A percentile compares a stretch with the other conserved stretches of the same genome.
phyloP scores from a whole-genome alignment of 2,797 vertebrate species.

The Macrochelys suwanniensis region DNA sequence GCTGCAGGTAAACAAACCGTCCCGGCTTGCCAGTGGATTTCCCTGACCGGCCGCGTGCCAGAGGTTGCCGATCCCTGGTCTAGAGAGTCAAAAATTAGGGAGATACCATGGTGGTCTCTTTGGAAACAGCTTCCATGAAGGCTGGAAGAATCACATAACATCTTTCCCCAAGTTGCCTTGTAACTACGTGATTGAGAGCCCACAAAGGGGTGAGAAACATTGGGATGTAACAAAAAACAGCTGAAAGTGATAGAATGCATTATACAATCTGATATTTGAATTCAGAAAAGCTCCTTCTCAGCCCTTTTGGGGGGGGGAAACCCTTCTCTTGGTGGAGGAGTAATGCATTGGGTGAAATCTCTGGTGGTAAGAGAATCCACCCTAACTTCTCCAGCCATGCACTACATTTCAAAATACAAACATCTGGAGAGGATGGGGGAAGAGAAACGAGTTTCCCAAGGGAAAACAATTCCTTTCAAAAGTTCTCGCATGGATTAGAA shows the following conservation, averaged over 20 bases:
- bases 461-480: constrained; percentile 24
- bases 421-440: constrained; percentile 16
- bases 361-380: constrained; percentile 22
- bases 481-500: neutral
- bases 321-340: constrained; percentile 33
- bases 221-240: neutral
- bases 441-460: constrained; percentile 4
- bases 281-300: constrained; percentile 26
- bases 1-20: too few relatives aligned
- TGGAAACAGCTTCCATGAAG: neutral
- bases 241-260: neutral
- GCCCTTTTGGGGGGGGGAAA: neutral
- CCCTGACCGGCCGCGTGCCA: too few relatives aligned
- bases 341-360: neutral
- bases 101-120: neutral
- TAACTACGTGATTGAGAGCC: neutral
- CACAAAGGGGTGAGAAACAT: neutral
- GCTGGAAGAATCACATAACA: neutral
- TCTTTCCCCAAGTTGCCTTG: neutral
- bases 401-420: neutral
- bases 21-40: too few relatives aligned
- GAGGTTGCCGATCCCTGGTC: too few relatives aligned
- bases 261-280: constrained; percentile 29
- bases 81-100: neutral
- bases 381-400: constrained; percentile 5